A percentile compares a stretch with the other conserved stretches of the same genome.
These are phyloP conservation scores for Trichechus manatus DNA, from an alignment of 2,113 vertebrate genomes.

Conservation along the genomic window DNA sequence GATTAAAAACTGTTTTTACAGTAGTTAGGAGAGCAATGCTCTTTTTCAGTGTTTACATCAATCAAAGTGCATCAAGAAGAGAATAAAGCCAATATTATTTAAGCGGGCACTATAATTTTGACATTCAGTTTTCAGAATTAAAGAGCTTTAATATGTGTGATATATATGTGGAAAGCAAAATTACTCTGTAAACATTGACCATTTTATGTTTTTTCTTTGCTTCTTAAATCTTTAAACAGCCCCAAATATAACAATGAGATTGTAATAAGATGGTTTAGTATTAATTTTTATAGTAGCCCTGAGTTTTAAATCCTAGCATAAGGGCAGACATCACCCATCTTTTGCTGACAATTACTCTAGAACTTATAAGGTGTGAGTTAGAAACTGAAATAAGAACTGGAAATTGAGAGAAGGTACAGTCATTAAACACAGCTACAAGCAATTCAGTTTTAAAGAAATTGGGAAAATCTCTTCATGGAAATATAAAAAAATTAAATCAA, in stretches of 20 bases:
- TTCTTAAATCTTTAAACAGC: conserved; percentile 21
- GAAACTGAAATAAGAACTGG: conserved; percentile 31
- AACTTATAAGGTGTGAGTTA: neutral
- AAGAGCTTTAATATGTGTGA: conserved; percentile 51
- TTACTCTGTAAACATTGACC: neutral
- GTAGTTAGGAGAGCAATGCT: conserved; percentile 55
- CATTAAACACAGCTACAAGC: neutral
- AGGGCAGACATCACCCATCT: neutral
- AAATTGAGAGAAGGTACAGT: conserved; percentile 27
- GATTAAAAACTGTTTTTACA: conserved; percentile 55
- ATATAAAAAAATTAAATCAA: neutral
- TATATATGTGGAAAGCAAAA: conserved; percentile 4
- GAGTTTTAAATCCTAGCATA: conserved; percentile 11
- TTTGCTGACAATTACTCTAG: neutral
- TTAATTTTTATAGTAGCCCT: conserved; percentile 11
- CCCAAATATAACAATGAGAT: neutral
- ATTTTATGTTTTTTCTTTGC: conserved; percentile 58
- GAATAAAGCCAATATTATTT: conserved; percentile 55
- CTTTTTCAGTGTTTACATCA: conserved; percentile 59
- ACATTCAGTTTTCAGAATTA: conserved; percentile 60
- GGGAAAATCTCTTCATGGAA: neutral
- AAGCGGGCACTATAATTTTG: conserved; percentile 17
- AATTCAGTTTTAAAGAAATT: conserved; percentile 32
- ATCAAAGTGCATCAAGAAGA: neutral
- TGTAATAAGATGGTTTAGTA: neutral